A percentile compares a stretch with the other conserved stretches of the same genome.
Evolutionary conservation across 2,113 vertebrate species (phyloP).

Genomic region (Tragelaphus buxtoni): DNA sequence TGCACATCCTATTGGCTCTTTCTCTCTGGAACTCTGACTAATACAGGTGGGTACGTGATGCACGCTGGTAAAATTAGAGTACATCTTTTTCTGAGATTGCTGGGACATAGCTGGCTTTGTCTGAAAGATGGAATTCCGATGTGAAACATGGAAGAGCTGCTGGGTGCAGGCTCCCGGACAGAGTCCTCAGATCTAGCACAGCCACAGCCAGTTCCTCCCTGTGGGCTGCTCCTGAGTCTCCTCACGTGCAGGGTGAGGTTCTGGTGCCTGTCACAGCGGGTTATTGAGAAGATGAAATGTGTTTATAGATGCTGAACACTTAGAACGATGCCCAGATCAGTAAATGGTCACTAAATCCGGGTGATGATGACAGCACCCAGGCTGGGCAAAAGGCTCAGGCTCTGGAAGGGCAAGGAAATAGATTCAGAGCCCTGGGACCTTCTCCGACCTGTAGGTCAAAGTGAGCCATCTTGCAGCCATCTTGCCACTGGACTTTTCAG

Average conservation of each 20-base stretch:
- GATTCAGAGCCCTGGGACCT: neutral
- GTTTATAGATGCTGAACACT: neutral
- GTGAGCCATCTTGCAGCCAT: neutral
- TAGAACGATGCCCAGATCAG: neutral
- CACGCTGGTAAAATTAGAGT: neutral
- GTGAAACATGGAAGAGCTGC: neutral
- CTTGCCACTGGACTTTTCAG: neutral
- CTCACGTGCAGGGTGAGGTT: neutral
- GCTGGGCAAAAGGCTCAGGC: neutral
- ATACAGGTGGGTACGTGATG: neutral
- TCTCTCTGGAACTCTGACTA: neutral
- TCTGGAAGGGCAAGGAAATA: neutral
- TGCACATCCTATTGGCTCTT: neutral
- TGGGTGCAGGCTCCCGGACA: neutral
- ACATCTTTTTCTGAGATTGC: neutral
- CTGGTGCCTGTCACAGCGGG: neutral
- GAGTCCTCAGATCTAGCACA: neutral
- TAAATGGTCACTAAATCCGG: neutral
- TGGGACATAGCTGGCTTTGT: neutral
- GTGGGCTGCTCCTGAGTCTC: neutral
- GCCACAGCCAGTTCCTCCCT: neutral
- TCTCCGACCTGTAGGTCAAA: neutral
- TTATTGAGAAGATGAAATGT: neutral
- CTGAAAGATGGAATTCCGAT: neutral
- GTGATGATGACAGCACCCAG: neutral